Evolutionary conservation across 2,113 vertebrate species (phyloP), one percentile per base, ranked within the genome.

Genomic region (Semicossyphus pulcher): DNA sequence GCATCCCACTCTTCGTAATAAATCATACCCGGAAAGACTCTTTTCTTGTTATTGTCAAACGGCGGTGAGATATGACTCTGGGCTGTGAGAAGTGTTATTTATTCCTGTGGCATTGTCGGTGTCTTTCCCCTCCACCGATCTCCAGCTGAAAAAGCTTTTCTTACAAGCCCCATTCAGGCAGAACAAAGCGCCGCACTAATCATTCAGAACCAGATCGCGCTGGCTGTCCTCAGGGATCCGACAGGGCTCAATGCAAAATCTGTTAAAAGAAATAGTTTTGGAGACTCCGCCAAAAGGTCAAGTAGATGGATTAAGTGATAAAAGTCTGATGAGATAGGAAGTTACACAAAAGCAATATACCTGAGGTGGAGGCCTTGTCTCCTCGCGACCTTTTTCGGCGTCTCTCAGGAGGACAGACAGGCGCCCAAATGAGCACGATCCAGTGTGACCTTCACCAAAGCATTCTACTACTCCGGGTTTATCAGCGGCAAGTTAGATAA

Each of bases 321-420:
- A 92, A 91, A 78, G 90, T 85, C 34, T 76, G 90, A 92, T 86
- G 82, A 93, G 94, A 93, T 92, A 85, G 90, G 20, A 93, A 92
- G 86, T 84, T 81, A 85, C 78, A 91, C 57, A 89, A 88, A 78
- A 92, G 88, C 82, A 91, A 89, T 94, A 90, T 54, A 77, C 42
- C 67, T 72, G 59, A 7, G 29, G 36, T 37, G 62, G 91, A 93
- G 60, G 84, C 42, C 79, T 78, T 70, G 60, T 88, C 71, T 92
- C 92, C 90, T 81, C 48, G 66, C 92, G 74, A 94, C 93, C 90
- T 94, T 94, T n/a, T 89, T 91, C 88, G 32, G 76, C 90, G 87
- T 85, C 63, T 88, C 86, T 93, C 92, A 48, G 62, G 71, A 81
- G 56, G 54, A 83, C 42, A 15, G 76, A 71, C 36, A 26, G 61